phyloP scores from a whole-genome alignment of 2,888 invertebrate species.

The Onchidella celtica region DNA sequence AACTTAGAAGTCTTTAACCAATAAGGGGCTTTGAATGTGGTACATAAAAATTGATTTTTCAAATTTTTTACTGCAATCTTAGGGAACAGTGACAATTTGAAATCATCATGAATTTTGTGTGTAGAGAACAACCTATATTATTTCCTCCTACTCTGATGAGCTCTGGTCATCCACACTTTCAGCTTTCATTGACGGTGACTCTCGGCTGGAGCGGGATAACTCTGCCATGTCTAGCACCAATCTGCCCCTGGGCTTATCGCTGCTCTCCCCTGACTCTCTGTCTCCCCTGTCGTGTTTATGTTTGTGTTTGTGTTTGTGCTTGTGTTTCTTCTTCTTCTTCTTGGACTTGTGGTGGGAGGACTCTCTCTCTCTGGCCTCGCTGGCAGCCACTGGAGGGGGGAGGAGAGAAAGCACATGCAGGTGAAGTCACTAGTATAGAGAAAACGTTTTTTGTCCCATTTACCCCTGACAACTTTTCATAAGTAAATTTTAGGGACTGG shows the following conservation, averaged over 20 bases:
- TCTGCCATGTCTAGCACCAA: conserved; percentile 36
- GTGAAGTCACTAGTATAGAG: too few species aligned
- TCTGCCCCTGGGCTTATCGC: conserved; percentile 20
- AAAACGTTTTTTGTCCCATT: too few species aligned
- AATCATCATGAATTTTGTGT: too few species aligned
- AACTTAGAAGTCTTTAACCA: too few species aligned
- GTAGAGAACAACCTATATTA: too few species aligned
- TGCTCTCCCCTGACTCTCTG: background rate
- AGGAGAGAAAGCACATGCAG: background rate
- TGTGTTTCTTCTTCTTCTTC: conserved; percentile 48
- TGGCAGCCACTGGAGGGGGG: conserved; percentile 20
- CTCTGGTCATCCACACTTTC: conserved; percentile 28
- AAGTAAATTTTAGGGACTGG: too few species aligned
- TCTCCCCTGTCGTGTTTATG: conserved; percentile 39
- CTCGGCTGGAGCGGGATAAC: conserved; percentile 1
- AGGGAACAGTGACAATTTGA: too few species aligned
- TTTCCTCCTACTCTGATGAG: conserved; percentile 36
- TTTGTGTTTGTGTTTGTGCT: conserved; percentile 47
- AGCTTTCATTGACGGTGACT: conserved; percentile 2
- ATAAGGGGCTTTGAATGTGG: too few species aligned
- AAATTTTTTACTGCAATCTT: too few species aligned
- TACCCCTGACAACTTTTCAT: too few species aligned
- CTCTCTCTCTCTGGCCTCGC: conserved; percentile 26
- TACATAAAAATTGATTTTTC: too few species aligned
- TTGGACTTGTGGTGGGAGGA: conserved; percentile 36